phyloP scores from a whole-genome alignment of 2,797 vertebrate species.

The Gadopsis bispinosus region DNA sequence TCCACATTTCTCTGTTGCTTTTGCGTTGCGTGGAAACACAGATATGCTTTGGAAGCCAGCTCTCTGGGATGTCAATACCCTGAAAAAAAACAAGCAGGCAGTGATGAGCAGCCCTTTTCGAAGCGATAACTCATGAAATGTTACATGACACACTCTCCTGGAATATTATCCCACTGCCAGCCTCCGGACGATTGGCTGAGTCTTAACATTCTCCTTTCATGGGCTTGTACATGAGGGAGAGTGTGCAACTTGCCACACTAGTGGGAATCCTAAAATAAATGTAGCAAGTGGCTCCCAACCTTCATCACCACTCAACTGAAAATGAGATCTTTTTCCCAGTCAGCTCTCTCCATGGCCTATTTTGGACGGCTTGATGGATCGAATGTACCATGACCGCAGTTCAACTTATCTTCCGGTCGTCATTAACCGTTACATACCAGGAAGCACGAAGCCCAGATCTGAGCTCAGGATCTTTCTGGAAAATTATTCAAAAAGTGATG shows the following conservation, averaged over 20 bases:
- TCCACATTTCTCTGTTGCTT: conserved; percentile 74
- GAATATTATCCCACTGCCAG: conserved; percentile 87
- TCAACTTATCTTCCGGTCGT: conserved; percentile 72
- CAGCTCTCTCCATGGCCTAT: conserved; percentile 83
- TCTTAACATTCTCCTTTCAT: conserved; percentile 88
- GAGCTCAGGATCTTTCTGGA: conserved; percentile 14
- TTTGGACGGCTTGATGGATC: conserved; percentile 81
- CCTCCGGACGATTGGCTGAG: conserved; percentile 78
- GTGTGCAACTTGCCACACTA: conserved; percentile 83
- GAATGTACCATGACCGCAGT: conserved; percentile 76
- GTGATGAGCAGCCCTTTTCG: conserved; percentile 79
- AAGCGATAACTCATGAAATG: conserved; percentile 87
- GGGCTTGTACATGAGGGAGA: conserved; percentile 81
- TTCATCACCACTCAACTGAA: conserved; percentile 84
- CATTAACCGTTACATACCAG: conserved; percentile 40
- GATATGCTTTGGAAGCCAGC: conserved; percentile 72
- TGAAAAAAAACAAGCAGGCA: conserved; percentile 70
- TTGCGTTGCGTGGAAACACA: conserved; percentile 68
- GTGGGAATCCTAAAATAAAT: conserved; percentile 90
- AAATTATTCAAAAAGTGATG: conserved; percentile 23
- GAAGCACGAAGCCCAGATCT: conserved; percentile 19
- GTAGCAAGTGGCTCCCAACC: conserved; percentile 84
- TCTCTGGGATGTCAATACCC: conserved; percentile 75
- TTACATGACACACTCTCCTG: conserved; percentile 87
- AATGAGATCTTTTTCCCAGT: conserved; percentile 84